These are phyloP conservation scores for mouse (Mus musculus) DNA, from an alignment of 2,113 vertebrate species.

Conservation along the genomic window GRCm39 chr2:82646001-82646500, in stretches of 20 bases:
- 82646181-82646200: neutral
- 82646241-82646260: slow-evolving; percentile 20
- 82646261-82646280: neutral
- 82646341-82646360: neutral
- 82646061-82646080: neutral
- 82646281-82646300: neutral
- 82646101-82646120: neutral
- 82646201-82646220: neutral
- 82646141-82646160: neutral
- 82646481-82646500: neutral
- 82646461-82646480: slow-evolving; percentile 2
- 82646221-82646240: neutral
- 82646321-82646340: neutral
- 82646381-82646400: neutral
- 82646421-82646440: neutral
- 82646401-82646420: neutral
- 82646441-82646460: neutral
- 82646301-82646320: neutral
- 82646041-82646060: neutral
- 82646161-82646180: neutral
- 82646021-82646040: too few relatives aligned
- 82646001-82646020: too few relatives aligned
- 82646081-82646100: neutral
- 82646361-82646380: neutral
- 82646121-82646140: too few relatives aligned